These are phyloP conservation scores for Protobothrops flavoviridis DNA, from an alignment of 2,113 vertebrate species.

Conservation along the genomic window DNA sequence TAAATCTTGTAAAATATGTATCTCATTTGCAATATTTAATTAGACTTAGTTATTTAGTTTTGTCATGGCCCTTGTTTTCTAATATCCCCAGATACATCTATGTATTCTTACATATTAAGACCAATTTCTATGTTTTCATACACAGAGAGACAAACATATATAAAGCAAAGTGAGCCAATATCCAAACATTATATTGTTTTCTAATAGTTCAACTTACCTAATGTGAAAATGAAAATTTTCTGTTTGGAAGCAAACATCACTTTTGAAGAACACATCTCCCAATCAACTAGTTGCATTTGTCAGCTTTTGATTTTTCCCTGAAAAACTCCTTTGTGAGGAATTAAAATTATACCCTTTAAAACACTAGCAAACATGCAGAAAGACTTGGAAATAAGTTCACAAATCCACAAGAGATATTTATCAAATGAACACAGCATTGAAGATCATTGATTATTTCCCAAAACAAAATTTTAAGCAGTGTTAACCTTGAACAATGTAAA, in stretches of 20 bases:
- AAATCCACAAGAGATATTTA: neutral
- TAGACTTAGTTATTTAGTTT: neutral
- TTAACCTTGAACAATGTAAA: neutral
- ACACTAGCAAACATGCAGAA: neutral
- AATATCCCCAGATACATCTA: neutral
- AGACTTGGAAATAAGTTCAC: neutral
- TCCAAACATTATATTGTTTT: neutral
- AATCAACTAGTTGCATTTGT: neutral
- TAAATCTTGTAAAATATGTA: too few relatives aligned
- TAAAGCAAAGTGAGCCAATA: neutral
- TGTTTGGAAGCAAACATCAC: neutral
- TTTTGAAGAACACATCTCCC: neutral
- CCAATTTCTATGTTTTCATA: neutral
- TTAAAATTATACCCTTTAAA: neutral
- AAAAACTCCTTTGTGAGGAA: neutral
- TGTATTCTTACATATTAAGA: neutral
- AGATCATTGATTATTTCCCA: neutral
- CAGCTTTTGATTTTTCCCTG: neutral
- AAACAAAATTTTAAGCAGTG: neutral
- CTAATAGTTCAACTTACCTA: neutral
- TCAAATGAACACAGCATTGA: neutral
- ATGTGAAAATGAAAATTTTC: neutral
- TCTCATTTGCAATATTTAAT: neutral
- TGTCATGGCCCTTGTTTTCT: neutral
- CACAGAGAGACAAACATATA: neutral